These are phyloP conservation scores for Porites divaricata DNA, from an alignment of 92 coral and sea anemone genomes.

Conservation along the genomic window DNA sequence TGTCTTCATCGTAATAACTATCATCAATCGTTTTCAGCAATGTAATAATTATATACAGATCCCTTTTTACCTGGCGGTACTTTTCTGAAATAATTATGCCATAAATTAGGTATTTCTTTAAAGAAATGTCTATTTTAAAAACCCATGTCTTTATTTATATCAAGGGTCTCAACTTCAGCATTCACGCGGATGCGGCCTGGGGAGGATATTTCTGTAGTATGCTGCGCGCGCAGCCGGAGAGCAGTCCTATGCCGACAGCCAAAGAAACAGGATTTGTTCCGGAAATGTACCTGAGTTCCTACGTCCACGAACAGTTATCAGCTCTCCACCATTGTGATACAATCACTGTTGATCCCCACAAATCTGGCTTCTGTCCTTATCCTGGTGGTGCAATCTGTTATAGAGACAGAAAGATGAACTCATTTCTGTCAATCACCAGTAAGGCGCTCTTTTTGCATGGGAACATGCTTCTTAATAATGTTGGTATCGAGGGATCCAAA, in stretches of 20 bases:
- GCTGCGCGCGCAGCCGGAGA: slow-evolving; percentile 72
- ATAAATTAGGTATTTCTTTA: not conserved
- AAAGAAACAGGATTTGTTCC: slow-evolving; percentile 68
- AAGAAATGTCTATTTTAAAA: not conserved
- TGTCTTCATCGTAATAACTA: not conserved
- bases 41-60: no score
- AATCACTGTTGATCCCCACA: slow-evolving; percentile 93
- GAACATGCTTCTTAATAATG: slow-evolving; percentile 62
- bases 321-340: slow-evolving; percentile 78
- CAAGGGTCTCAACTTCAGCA: slow-evolving; percentile 69
- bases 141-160: not conserved
- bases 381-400: slow-evolving; percentile 94
- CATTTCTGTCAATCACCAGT: slow-evolving; percentile 75
- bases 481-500: slow-evolving; percentile 88
- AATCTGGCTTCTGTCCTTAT: slow-evolving; percentile 90
- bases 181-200: slow-evolving; percentile 93
- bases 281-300: slow-evolving; percentile 64
- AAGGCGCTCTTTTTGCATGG: slow-evolving; percentile 81
- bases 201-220: slow-evolving; percentile 95
- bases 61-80: no score
- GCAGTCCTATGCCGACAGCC: not conserved
- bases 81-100: no score
- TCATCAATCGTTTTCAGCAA: no score
- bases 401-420: slow-evolving; percentile 81
- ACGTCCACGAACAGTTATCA: slow-evolving; percentile 64